These are phyloP conservation scores for Eubasilissa regina DNA, from an alignment of 1,140 invertebrate species.

Conservation along the genomic window DNA sequence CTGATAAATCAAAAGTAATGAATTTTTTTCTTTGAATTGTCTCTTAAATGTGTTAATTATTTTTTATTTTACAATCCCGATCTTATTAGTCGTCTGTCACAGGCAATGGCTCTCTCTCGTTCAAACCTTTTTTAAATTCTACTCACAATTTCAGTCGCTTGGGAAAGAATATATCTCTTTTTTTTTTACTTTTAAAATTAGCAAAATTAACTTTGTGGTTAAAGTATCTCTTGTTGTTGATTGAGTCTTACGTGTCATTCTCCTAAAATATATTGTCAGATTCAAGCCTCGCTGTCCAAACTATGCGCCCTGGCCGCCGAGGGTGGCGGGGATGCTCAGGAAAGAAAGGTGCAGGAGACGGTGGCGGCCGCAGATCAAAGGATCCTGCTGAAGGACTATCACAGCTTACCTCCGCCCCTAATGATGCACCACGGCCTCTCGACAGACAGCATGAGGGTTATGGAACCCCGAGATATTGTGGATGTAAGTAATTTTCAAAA, in stretches of 20 bases:
- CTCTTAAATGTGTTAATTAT: too few species aligned
- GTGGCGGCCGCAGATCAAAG: conserved; percentile 57
- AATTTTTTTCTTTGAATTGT: not conserved
- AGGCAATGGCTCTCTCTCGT: too few species aligned
- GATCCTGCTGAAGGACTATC: conserved; percentile 65
- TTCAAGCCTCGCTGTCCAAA: conserved; percentile 82
- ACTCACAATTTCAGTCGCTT: too few species aligned
- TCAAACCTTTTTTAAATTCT: too few species aligned
- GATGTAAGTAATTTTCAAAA: conserved; percentile 63
- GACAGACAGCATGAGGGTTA: conserved; percentile 60
- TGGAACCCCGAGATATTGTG: conserved; percentile 64
- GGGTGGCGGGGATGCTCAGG: conserved; percentile 49
- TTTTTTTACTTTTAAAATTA: too few species aligned
- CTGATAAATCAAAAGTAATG: too few species aligned
- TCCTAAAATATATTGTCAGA: conserved; percentile 65
- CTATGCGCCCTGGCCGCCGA: conserved; percentile 68
- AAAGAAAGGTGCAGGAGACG: conserved; percentile 1
- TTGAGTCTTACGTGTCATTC: not conserved
- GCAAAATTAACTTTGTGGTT: too few species aligned
- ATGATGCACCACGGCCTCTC: conserved; percentile 62
- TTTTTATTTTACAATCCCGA: too few species aligned
- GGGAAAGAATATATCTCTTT: too few species aligned
- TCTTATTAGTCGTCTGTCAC: too few species aligned
- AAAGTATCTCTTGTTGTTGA: not conserved
- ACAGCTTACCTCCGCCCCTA: conserved; percentile 63